phyloP scores from a whole-genome alignment of 1,140 invertebrate genomes.

The Penaeus indicus region DNA sequence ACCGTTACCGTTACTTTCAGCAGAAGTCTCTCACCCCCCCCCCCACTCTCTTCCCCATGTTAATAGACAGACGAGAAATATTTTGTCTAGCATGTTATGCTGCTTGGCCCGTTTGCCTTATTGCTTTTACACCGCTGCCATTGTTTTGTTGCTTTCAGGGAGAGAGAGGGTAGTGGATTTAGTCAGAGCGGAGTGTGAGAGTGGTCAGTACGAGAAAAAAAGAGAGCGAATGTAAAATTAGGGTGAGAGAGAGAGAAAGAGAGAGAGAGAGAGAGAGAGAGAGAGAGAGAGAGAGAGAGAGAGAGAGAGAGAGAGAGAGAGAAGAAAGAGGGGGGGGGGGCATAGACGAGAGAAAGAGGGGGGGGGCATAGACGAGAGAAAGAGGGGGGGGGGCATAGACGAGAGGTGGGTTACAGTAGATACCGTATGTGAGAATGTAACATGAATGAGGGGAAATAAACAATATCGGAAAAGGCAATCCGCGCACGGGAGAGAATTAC shows the following conservation, averaged over 20 bases:
- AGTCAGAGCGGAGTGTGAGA: too few species aligned
- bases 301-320: conserved; percentile 11
- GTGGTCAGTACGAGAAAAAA: neutral
- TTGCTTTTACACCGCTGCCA: too few species aligned
- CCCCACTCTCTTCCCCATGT: too few species aligned
- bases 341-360: conserved; percentile 4
- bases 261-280: neutral
- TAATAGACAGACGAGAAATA: too few species aligned
- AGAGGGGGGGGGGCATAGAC: neutral
- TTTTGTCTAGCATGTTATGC: too few species aligned
- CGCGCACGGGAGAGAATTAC: conserved; percentile 44
- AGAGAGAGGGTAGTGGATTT: too few species aligned
- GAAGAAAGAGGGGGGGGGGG: neutral
- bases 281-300: conserved; percentile 22
- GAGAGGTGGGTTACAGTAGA: neutral
- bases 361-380: neutral
- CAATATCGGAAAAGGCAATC: conserved; percentile 58
- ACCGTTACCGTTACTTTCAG: too few species aligned
- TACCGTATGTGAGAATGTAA: conserved; percentile 40
- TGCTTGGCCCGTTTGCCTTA: too few species aligned
- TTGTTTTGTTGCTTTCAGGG: too few species aligned
- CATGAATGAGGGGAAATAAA: conserved; percentile 54
- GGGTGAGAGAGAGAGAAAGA: conserved; percentile 12
- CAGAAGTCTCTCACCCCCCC: too few species aligned
- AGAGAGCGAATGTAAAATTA: neutral